Evolutionary conservation across 2,113 vertebrate species (phyloP).

Genomic region (Benitochromis conjunctus): DNA sequence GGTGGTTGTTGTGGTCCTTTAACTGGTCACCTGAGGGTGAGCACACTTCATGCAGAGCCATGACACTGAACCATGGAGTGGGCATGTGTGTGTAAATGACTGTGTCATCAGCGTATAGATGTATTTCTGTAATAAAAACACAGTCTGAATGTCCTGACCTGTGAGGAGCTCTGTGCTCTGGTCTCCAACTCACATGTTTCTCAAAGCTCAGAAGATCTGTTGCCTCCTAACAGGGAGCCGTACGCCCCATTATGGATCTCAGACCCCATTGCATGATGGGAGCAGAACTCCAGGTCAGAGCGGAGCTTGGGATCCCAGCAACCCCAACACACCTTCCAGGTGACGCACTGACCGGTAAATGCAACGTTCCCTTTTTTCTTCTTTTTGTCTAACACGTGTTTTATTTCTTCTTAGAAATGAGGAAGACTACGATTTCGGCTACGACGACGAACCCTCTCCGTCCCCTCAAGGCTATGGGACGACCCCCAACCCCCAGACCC

Average conservation of each 20-base stretch:
- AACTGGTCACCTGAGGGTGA: neutral
- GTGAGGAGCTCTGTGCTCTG: neutral
- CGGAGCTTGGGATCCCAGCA: slow-evolving; percentile 93
- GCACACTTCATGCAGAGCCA: too few species aligned
- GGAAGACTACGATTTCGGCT: slow-evolving; percentile 90
- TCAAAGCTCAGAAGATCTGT: neutral
- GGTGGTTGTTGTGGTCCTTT: neutral
- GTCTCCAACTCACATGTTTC: neutral
- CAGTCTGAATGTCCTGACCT: neutral
- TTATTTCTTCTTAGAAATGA: slow-evolving; percentile 74
- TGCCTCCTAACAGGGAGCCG: slow-evolving; percentile 76
- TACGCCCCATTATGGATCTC: slow-evolving; percentile 90
- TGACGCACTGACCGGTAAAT: neutral
- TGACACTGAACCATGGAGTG: fast-evolving
- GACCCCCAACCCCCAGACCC: slow-evolving; percentile 92
- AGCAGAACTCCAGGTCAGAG: slow-evolving; percentile 93
- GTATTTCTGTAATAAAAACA: too few species aligned
- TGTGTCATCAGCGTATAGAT: neutral
- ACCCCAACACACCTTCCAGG: slow-evolving; percentile 92
- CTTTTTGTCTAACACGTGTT: neutral
- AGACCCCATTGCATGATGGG: slow-evolving; percentile 90
- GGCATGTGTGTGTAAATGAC: neutral
- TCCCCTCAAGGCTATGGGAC: slow-evolving; percentile 91
- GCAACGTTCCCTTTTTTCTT: fast-evolving
- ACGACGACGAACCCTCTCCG: slow-evolving; percentile 88